These are phyloP conservation scores for Cinclus cinclus DNA, from an alignment of 2,113 vertebrate genomes.

Conservation along the genomic window DNA sequence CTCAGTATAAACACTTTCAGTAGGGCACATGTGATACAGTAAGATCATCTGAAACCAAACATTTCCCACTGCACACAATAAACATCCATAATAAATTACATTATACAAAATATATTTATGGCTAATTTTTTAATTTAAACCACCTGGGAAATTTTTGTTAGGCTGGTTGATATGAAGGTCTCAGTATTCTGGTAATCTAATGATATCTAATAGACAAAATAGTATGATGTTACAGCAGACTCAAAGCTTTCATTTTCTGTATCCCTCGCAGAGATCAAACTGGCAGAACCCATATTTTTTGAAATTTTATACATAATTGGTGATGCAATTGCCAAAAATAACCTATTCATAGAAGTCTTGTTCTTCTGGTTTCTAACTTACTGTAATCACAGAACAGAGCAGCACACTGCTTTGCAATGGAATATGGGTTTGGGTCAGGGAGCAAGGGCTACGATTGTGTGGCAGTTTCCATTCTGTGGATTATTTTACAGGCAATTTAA, in stretches of 20 bases:
- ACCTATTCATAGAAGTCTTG: constrained; percentile 68
- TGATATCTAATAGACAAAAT: constrained; percentile 72
- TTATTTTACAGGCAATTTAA: constrained; percentile 72
- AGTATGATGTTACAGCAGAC: constrained; percentile 61
- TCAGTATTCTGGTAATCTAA: constrained; percentile 65
- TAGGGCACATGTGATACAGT: constrained; percentile 6
- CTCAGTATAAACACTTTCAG: constrained; percentile 34
- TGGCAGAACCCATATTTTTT: constrained; percentile 70
- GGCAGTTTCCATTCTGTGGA: constrained; percentile 70
- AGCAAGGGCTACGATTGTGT: constrained; percentile 61
- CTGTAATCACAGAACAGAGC: constrained; percentile 68
- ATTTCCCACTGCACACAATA: constrained; percentile 63
- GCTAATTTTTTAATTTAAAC: constrained; percentile 70
- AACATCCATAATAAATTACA: constrained; percentile 70
- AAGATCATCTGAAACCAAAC: constrained; percentile 47
- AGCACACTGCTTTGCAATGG: constrained; percentile 34
- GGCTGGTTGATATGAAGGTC: constrained; percentile 58
- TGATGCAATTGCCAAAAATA: constrained; percentile 76
- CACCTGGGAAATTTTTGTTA: constrained; percentile 53
- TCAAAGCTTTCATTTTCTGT: constrained; percentile 62
- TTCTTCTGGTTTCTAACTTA: constrained; percentile 74
- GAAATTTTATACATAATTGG: constrained; percentile 75
- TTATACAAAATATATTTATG: constrained; percentile 72
- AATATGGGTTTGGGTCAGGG: constrained; percentile 70
- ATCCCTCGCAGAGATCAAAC: constrained; percentile 61